Base-by-base conservation (phyloP, 2,797 vertebrate species). In the Neostethus bicornis region DNA sequence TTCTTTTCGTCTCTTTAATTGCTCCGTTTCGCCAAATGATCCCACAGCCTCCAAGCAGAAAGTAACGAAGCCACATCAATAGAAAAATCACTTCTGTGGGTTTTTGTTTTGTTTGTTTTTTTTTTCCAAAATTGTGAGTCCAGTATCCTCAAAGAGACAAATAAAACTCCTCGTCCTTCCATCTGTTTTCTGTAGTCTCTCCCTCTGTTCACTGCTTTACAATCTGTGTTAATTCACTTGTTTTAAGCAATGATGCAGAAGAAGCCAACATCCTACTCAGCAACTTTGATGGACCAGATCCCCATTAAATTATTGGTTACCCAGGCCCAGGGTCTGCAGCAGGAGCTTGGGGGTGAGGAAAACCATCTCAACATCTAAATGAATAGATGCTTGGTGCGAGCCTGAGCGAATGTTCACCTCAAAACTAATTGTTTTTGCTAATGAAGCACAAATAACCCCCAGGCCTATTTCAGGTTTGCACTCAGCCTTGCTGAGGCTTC, bases 221-320 rank as follows among this genome's bases (percentile, higher is more conserved):
- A 1, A n/a, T 53, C n/a, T 55, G 28, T 49, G 9, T 43, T 50
- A 23, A 50, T 47, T 60, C 24, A 45, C 1, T 41, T 43, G 12
- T 49, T 57, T 60, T 4, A 24, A 99, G 96, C 96, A 61, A 90
- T 94, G 53, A 97, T 98, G 95, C 96, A 98, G 80, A 96, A 88
- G 79, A 99, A 98, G 63, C 97, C 97, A 45, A 97, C 95, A 76
- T 98, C 96, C 13, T 99, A 99, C 79, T 98, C 97, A 0, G 92
- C 97, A 17, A 93, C 95, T 1, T 56, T 99, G 75, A 99, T 99
- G 97, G 97, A 99, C 79, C 97, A 99, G 82, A 99, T 99, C 80
- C 97, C 97, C 61, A 98, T 99, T 77, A 99, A 99, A 81, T 96
- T 94, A 75, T 93, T 99, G 60, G 97, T 99, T 84, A 93, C 94